phyloP scores from a whole-genome alignment of 2,113 vertebrate genomes.

The Phrynocephalus versicolor region DNA sequence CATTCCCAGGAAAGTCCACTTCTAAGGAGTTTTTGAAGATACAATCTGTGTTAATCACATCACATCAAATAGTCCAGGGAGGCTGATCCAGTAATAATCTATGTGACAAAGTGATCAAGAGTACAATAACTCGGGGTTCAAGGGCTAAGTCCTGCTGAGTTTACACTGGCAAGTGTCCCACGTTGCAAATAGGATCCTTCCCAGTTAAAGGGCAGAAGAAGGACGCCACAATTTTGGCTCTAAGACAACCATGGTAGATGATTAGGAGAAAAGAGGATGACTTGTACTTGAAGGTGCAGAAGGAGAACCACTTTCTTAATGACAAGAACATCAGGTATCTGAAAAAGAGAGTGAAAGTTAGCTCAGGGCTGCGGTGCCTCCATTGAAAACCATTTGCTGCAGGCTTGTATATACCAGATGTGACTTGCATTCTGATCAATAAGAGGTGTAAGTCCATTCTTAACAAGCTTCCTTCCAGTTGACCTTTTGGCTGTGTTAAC shows the following conservation, averaged over 20 bases:
- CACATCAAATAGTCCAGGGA: neutral
- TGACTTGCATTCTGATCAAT: neutral
- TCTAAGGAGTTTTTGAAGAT: neutral
- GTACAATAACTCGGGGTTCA: constrained; percentile 22
- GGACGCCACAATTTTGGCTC: neutral
- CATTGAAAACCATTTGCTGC: neutral
- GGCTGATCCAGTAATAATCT: neutral
- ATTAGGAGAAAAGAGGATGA: constrained; percentile 39
- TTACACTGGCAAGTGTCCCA: neutral
- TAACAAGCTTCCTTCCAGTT: neutral
- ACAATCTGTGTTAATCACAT: neutral
- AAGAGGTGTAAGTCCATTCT: neutral
- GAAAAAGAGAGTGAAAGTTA: constrained; percentile 30
- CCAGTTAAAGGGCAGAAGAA: constrained; percentile 33
- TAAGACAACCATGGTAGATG: constrained; percentile 40
- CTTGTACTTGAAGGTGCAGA: constrained; percentile 19
- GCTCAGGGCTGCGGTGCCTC: constrained; percentile 17
- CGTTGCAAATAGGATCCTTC: constrained; percentile 36
- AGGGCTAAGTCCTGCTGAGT: constrained; percentile 21
- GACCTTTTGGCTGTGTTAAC: neutral
- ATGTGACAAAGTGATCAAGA: neutral
- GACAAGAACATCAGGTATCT: constrained; percentile 40
- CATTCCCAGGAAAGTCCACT: fast-evolving
- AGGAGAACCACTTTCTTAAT: constrained; percentile 6
- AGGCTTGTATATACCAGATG: neutral